Base-by-base conservation (phyloP, 2,113 vertebrate genomes). In the Ginglymostoma cirratum region DNA sequence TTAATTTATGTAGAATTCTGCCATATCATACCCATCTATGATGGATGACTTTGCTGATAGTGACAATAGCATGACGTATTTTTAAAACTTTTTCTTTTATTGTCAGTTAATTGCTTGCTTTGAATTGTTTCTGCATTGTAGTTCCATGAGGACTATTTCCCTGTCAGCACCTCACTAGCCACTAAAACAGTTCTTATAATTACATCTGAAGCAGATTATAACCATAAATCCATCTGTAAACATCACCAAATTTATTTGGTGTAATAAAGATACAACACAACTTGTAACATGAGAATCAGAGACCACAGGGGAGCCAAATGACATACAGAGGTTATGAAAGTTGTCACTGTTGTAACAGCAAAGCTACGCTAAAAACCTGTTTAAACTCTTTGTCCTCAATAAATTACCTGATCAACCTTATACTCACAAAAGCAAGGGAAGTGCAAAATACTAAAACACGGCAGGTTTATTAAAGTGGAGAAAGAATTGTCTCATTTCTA, bases 221-320 rank as follows among this genome's bases (percentile, higher is more conserved):
- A 61, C 10, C 52, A 34, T 61, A 94, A 95, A 95, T 52, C 10
- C 14, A 48, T 14, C 69, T 95, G 42, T 5, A 95, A 95, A 95
- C 67, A 70, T 52, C 45, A 72, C 67, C 67, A 95, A 10, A 27
- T 52, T 48, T 42, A 15, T 95, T 70, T 0, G 10, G 45, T 48
- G 67, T 27, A 52, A 52, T 95, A 95, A 72, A 52, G 45, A 48
- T 42, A 30, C 38, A 52, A 45, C 67, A 72, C 4, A 34, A 52
- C 94, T 76, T 52, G 67, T 95, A 34, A 95, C 48, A 30, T 95
- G 38, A 95, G 24, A 34, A 95, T 42, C 67, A 95, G 94, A 72
- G 76, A 48, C 69, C 67, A 7, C 12, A 48, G n/a, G 23, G 34
- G 67, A 52, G 14, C 3, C 30, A 48, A 95, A 76, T 95, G 42